Percentiles rank a stretch among this genome's conserved stretches.
Conservation (phyloP, 2,888 invertebrate species). For the Cantharis flavilabris region DNA sequence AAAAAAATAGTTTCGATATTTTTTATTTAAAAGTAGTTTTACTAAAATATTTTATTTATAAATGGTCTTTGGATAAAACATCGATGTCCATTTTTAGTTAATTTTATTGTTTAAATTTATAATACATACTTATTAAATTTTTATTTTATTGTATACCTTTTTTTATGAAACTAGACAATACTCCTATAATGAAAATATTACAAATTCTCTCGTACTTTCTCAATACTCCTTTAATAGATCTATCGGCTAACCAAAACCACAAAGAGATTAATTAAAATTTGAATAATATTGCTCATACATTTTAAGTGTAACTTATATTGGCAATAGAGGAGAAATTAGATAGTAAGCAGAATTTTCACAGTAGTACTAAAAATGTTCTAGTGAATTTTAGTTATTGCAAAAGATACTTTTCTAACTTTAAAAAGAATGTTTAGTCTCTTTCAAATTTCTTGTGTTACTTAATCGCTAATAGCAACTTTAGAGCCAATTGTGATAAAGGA, state of each 20-base stretch:
- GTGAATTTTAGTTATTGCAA: background rate
- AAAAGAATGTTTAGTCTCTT: background rate
- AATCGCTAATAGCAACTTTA: background rate
- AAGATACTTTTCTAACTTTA: background rate
- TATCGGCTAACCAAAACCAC: constrained; percentile 8
- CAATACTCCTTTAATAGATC: constrained; percentile 23
- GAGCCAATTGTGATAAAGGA: background rate
- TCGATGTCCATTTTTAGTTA: background rate
- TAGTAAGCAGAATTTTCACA: background rate
- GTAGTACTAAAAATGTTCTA: background rate
- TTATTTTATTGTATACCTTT: background rate
- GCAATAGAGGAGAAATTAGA: background rate
- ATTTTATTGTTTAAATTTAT: background rate
- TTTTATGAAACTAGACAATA: background rate
- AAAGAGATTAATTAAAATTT: constrained; percentile 18
- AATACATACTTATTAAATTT: background rate
- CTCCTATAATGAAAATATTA: background rate
- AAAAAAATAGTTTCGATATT: background rate
- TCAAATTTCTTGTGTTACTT: background rate
- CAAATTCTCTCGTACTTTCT: constrained; percentile 5
- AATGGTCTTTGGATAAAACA: background rate
- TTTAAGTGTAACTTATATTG: background rate
- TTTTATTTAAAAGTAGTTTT: background rate
- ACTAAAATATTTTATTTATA: background rate
- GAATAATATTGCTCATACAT: background rate